Evolutionary conservation across 2,888 invertebrate species (phyloP), one percentile per base, ranked within the genome.

Genomic region (Drosophila mimica): DNA sequence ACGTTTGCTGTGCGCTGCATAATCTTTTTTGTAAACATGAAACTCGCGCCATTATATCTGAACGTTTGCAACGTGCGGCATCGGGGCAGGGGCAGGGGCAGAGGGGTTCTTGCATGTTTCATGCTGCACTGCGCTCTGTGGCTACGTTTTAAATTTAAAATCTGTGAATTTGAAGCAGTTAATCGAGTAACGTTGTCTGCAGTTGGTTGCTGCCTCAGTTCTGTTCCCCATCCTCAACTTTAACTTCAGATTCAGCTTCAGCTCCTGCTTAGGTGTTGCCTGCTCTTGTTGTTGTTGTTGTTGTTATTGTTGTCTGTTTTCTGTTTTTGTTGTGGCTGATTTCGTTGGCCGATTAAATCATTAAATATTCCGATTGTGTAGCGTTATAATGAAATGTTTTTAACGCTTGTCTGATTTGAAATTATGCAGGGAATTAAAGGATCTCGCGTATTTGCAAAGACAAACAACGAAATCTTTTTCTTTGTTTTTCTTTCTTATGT

Each of bases 311-410:
- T 78, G 56, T 43, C 51, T 68, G 52, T 36, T 67, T 34, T 46
- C 71, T 66, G 34, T 63, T 64, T 43, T 64, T 70, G 71, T 61
- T 75, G 72, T 70, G 67, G 67, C 79, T 81, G 91, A 82, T 88
- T 73, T 79, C 76, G 69, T 66, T 72, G 62, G 67, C 78, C 85
- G 91, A 91, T 91, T 91, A 91, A 92, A 91, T 91, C 91, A 92
- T 91, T 91, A 92, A 91, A 92, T 92, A 92, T 92, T 91, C 91
- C 83, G 91, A 92, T 92, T 91, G 92, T 92, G 92, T 91, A 91
- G 92, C 91, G 88, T 90, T 91, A 92, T 92, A 92, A 92, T 91
- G 92, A 92, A 92, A 92, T 92, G 91, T 91, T 91, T 92, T 91
- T 89, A 91, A 87, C 92, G 92, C 91, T 92, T 91, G 91, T 91